A percentile compares a stretch with the other conserved stretches of the same genome.
Evolutionary conservation across 2,888 invertebrate genomes (phyloP).

Genomic region (Endomychus coccineus): DNA sequence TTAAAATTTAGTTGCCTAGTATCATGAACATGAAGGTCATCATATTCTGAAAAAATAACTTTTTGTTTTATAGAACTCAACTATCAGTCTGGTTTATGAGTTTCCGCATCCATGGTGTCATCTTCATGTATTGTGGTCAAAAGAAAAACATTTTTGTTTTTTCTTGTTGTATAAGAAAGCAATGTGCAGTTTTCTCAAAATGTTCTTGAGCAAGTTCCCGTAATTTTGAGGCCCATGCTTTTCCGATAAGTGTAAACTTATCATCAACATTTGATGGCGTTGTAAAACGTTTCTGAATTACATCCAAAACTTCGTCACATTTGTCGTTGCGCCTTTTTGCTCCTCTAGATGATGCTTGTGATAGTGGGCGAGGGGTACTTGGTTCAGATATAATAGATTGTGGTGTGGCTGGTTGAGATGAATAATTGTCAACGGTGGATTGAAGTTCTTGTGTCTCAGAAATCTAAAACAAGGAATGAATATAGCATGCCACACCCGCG

Average conservation of each 20-base stretch:
- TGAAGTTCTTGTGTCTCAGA: slow-evolving; percentile 1
- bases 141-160: too few relatives aligned
- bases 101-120: too few relatives aligned
- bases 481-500: not conserved
- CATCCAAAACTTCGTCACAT: slow-evolving; percentile 14
- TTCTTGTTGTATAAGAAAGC: too few relatives aligned
- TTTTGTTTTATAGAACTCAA: too few relatives aligned
- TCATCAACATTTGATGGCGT: slow-evolving; percentile 9
- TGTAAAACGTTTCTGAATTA: slow-evolving; percentile 13
- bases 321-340: slow-evolving; percentile 15
- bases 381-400: slow-evolving; percentile 11
- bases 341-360: slow-evolving; percentile 15
- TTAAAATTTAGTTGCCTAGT: too few relatives aligned
- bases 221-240: slow-evolving; percentile 15
- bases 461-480: not conserved
- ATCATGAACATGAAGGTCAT: too few relatives aligned
- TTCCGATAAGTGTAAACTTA: slow-evolving; percentile 14
- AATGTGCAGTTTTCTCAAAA: too few relatives aligned
- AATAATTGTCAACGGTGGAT: not conserved
- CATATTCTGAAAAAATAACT: too few relatives aligned
- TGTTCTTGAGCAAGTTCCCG: slow-evolving; percentile 14
- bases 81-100: too few relatives aligned
- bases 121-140: too few relatives aligned
- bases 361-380: slow-evolving; percentile 9
- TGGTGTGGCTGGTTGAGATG: slow-evolving; percentile 10